Evolutionary conservation across 2,797 vertebrate genomes (phyloP).

Genomic region (Heliangelus exortis): DNA sequence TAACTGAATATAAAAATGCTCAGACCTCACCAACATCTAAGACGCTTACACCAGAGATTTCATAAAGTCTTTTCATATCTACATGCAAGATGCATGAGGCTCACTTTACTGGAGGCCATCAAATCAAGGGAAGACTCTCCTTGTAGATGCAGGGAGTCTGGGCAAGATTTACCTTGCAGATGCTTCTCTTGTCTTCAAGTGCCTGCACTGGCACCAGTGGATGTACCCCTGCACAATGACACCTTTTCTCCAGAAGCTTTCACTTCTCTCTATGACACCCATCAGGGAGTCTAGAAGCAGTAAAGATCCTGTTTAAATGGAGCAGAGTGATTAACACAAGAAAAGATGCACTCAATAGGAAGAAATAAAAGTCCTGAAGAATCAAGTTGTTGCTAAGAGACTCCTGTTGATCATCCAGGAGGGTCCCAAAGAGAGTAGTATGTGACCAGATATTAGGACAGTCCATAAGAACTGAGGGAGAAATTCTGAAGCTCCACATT

Average conservation of each 20-base stretch:
- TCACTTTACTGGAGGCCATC: neutral
- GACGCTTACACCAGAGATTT: neutral
- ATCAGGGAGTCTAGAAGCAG: neutral
- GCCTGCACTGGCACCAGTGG: neutral
- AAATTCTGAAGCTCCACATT: neutral
- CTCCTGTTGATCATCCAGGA: neutral
- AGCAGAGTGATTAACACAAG: neutral
- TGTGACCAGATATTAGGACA: neutral
- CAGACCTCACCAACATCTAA: neutral
- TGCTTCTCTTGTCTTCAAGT: neutral
- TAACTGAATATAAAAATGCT: neutral
- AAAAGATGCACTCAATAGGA: neutral
- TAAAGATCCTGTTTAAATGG: neutral
- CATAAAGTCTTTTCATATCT: neutral
- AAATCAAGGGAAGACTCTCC: neutral
- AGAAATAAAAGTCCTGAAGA: neutral
- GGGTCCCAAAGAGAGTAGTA: neutral
- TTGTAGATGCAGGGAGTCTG: neutral
- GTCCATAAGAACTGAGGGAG: neutral
- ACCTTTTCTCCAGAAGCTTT: neutral
- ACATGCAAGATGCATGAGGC: neutral
- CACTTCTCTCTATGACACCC: neutral
- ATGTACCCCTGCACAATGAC: neutral
- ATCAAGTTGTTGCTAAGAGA: neutral
- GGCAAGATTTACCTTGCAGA: neutral